Evolutionary conservation across 2,113 vertebrate species (phyloP).

Genomic region (Okapia johnstoni): DNA sequence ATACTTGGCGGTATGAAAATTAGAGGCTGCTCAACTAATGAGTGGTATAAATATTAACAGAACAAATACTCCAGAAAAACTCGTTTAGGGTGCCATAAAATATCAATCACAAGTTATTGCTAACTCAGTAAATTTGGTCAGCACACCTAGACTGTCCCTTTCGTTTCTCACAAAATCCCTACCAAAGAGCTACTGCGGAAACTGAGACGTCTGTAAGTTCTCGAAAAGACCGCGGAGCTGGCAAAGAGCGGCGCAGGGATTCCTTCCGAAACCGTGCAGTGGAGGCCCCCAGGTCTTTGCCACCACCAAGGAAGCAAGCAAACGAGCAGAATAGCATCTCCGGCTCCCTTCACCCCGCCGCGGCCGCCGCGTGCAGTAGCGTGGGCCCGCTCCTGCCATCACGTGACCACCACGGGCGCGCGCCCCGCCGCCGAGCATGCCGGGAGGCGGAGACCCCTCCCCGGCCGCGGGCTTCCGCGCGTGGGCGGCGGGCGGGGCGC

Average conservation of each 20-base stretch:
- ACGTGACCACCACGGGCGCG: background rate
- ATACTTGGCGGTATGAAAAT: background rate
- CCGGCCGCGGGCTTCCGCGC: background rate
- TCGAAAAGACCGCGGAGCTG: background rate
- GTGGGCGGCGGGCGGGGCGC: background rate
- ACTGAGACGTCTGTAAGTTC: too few relatives aligned
- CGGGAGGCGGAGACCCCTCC: background rate
- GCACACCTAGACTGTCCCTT: background rate
- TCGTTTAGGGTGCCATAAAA: background rate
- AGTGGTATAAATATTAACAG: background rate
- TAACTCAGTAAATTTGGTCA: conserved; percentile 15
- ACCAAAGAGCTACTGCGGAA: background rate
- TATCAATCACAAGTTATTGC: background rate
- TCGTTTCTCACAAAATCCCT: background rate
- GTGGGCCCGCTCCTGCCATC: background rate
- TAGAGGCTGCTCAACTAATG: background rate
- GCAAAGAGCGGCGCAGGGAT: background rate
- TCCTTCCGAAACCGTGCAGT: background rate
- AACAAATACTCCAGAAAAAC: background rate
- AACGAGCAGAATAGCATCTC: accelerated
- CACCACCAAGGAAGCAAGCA: background rate
- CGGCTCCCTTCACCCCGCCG: background rate
- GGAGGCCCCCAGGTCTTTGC: background rate
- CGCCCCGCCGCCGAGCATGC: background rate
- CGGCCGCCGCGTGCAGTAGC: background rate